Conservation (phyloP, 2,113 vertebrate species). For the Laterallus jamaicensis region DNA sequence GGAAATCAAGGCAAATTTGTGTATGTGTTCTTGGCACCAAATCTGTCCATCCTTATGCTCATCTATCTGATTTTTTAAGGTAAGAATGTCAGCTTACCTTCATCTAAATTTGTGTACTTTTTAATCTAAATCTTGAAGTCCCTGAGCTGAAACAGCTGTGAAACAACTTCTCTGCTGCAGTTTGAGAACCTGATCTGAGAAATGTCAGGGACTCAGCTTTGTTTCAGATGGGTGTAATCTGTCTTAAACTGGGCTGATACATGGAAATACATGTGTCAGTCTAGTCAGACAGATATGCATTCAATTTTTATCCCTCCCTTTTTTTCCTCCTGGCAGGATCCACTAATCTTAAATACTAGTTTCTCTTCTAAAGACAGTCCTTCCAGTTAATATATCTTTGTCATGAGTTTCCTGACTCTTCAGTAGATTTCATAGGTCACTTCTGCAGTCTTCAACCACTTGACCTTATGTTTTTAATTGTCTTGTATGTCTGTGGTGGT, state of each 20-base stretch:
- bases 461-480: no score
- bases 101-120: not conserved
- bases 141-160: not conserved
- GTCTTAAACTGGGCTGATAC: not conserved
- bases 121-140: not conserved
- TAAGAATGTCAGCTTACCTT: not conserved
- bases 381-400: not conserved
- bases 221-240: not conserved
- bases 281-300: not conserved
- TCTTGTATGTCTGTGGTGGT: not conserved
- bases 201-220: not conserved
- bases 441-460: not conserved
- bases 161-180: not conserved
- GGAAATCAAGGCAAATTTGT: not conserved
- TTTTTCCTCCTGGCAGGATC: not conserved
- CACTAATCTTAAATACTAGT: not conserved
- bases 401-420: not conserved
- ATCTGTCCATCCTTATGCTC: not conserved
- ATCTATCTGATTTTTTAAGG: not conserved
- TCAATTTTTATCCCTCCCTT: not conserved
- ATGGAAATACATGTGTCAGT: not conserved
- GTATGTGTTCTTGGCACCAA: not conserved
- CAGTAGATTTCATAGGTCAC: not conserved
- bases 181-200: not conserved
- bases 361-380: not conserved